Conservation (phyloP, 2,113 vertebrate genomes). For the Burhinus bistriatus region DNA sequence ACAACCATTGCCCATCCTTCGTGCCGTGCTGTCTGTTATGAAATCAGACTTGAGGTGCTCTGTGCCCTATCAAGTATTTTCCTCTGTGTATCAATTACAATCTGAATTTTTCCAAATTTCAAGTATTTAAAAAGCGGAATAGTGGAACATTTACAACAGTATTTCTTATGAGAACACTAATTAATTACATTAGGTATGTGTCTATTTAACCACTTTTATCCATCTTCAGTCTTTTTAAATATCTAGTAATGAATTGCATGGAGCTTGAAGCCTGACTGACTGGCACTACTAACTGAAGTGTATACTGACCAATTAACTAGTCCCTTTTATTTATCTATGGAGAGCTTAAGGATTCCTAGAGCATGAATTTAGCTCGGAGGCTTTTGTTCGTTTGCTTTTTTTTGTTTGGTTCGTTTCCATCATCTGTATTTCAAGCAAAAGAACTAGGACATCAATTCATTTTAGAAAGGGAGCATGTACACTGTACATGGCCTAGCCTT, state of each 20-base stretch:
- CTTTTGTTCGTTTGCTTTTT: neutral
- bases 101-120: neutral
- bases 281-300: neutral
- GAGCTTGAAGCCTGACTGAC: neutral
- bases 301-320: neutral
- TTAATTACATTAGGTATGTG: neutral
- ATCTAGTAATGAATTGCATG: neutral
- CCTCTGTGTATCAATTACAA: neutral
- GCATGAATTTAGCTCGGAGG: neutral
- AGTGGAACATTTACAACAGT: neutral
- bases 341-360: neutral
- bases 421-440: neutral
- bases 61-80: neutral
- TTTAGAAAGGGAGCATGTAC: neutral
- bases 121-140: neutral
- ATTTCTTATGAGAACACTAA: neutral
- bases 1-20: neutral
- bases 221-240: neutral
- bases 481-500: neutral
- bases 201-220: neutral
- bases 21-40: neutral
- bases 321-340: neutral
- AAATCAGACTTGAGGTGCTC: neutral
- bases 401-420: neutral
- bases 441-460: neutral